A percentile compares a stretch with the other conserved stretches of the same genome.
phyloP scores from a whole-genome alignment of 2,888 invertebrate species.

The Crepidodera aurea region DNA sequence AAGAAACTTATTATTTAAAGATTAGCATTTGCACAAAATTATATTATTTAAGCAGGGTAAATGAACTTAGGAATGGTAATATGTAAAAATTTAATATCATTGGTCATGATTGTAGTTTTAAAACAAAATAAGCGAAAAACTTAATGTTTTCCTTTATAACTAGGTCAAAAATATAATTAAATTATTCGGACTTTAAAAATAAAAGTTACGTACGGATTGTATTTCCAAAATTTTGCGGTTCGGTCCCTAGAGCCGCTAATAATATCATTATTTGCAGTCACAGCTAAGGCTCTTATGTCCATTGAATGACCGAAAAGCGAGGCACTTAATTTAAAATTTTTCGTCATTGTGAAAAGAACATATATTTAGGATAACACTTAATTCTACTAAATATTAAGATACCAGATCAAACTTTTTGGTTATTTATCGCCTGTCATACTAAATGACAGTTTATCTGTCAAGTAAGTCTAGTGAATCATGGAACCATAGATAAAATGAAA shows the following conservation, averaged over 20 bases:
- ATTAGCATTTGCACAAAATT: not conserved
- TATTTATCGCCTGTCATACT: conserved; percentile 7
- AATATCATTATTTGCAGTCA: conserved; percentile 73
- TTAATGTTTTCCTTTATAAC: no score
- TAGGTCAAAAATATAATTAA: no score
- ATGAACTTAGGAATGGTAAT: no score
- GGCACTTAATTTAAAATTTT: conserved; percentile 79
- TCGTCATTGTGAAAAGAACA: conserved; percentile 47
- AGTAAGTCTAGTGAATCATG: no score
- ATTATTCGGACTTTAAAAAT: not conserved
- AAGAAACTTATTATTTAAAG: not conserved
- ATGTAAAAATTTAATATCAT: no score
- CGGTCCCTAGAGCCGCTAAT: conserved; percentile 90
- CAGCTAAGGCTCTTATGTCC: conserved; percentile 83
- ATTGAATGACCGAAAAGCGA: conserved; percentile 81
- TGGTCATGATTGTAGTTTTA: no score
- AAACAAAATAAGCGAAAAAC: no score
- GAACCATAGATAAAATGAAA: no score
- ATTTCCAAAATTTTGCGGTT: conserved; percentile 86
- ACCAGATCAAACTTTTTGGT: conserved; percentile 7
- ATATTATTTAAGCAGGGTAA: not conserved
- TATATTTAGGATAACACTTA: not conserved
- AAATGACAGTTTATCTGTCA: not conserved
- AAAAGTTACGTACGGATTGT: conserved; percentile 68
- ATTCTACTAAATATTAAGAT: not conserved